Evolutionary conservation across 2,113 vertebrate genomes (phyloP).

Genomic region (Melanerpes formicivorus): DNA sequence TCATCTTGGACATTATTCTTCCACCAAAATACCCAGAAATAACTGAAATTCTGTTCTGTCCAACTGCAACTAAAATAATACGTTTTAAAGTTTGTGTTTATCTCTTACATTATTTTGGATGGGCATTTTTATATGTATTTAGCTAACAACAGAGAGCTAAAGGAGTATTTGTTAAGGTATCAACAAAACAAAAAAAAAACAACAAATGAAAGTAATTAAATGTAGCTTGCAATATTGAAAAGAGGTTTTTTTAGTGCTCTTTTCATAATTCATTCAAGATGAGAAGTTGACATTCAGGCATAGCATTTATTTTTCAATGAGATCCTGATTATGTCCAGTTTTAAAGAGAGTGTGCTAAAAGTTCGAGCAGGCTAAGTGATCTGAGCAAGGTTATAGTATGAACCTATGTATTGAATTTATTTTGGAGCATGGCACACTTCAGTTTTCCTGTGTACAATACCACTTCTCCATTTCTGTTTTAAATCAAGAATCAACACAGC

Average conservation of each 20-base stretch:
- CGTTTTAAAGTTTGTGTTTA: not conserved
- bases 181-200: not conserved
- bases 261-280: conserved; percentile 11
- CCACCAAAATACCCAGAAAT: not conserved
- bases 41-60: not conserved
- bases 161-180: not conserved
- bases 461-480: conserved; percentile 53
- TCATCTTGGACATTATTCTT: not conserved
- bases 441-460: not conserved
- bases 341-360: not conserved
- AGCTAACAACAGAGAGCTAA: not conserved
- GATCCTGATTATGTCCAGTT: conserved; percentile 10
- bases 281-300: not conserved
- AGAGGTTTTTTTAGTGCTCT: not conserved
- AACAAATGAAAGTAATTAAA: not conserved
- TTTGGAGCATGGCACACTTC: not conserved
- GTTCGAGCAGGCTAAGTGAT: conserved; percentile 11
- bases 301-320: not conserved
- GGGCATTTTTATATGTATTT: not conserved
- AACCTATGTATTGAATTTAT: not conserved
- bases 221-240: not conserved
- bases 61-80: not conserved
- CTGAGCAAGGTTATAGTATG: not conserved
- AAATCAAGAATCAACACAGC: conserved; percentile 38
- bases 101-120: not conserved